Percentiles rank a stretch among this genome's conserved stretches.
phyloP scores from a whole-genome alignment of 2,797 vertebrate species.

The Peromyscus eremicus region DNA sequence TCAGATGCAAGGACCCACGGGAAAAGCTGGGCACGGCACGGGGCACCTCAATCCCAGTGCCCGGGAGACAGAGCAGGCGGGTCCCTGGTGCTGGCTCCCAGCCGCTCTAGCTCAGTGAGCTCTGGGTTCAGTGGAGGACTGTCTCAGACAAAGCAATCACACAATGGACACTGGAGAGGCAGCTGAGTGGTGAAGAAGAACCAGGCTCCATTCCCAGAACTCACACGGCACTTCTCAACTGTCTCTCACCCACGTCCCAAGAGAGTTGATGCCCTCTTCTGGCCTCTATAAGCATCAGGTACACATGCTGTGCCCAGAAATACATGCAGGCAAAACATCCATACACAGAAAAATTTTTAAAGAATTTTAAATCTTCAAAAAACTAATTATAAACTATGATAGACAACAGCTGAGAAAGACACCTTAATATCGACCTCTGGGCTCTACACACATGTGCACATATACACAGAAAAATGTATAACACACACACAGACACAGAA shows the following conservation, averaged over 20 bases:
- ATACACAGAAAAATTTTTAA: not conserved
- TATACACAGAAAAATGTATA: not conserved
- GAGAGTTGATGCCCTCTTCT: not conserved
- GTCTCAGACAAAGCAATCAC: not conserved
- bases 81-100: too few species aligned
- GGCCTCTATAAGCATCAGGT: not conserved
- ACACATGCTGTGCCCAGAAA: not conserved
- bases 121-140: not conserved
- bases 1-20: not conserved
- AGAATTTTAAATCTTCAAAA: not conserved
- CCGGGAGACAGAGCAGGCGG: not conserved
- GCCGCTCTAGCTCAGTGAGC: not conserved
- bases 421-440: not conserved
- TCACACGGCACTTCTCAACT: not conserved
- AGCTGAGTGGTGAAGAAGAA: not conserved
- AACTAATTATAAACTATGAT: not conserved
- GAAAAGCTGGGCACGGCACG: not conserved
- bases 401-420: not conserved
- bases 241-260: not conserved
- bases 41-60: not conserved
- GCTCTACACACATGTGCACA: not conserved
- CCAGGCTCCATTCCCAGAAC: not conserved
- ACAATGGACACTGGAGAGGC: not conserved
- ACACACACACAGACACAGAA: not conserved
- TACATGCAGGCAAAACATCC: not conserved